phyloP scores from a whole-genome alignment of 2,797 vertebrate species.

The Buphagus erythrorhynchus region DNA sequence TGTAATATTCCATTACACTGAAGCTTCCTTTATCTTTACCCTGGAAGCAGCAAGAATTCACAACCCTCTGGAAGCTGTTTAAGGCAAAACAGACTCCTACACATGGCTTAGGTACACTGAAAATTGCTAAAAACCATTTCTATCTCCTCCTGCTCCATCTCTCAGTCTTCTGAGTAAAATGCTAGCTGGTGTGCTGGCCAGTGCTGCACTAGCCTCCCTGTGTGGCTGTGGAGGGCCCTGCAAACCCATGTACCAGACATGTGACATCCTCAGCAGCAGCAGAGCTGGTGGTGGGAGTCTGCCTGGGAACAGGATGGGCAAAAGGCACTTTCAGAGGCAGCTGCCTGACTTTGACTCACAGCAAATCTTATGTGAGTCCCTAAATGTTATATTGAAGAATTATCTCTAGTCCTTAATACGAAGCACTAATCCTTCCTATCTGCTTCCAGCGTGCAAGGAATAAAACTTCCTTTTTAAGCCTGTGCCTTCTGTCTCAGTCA shows the following conservation, averaged over 20 bases:
- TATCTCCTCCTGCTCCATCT: not conserved
- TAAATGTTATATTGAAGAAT: not conserved
- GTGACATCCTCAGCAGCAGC: not conserved
- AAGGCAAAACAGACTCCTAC: not conserved
- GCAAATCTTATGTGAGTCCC: not conserved
- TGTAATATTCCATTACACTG: not conserved
- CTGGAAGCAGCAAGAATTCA: not conserved
- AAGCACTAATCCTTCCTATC: not conserved
- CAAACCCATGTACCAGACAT: rapidly evolving
- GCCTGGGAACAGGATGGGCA: not conserved
- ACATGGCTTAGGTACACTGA: not conserved
- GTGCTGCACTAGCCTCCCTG: not conserved
- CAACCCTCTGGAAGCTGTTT: not conserved
- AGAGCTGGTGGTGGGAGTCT: not conserved
- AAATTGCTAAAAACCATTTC: not conserved
- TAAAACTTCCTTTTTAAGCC: not conserved
- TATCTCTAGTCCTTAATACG: not conserved
- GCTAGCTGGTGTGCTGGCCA: not conserved
- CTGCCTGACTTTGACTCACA: not conserved
- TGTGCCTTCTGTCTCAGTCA: not conserved
- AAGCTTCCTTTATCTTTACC: not conserved
- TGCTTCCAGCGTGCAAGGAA: not conserved
- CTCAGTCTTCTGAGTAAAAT: not conserved
- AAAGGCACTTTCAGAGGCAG: not conserved
- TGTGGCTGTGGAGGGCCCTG: not conserved